These are phyloP conservation scores for Apocheima hispidaria DNA, from an alignment of 2,888 invertebrate species.

Conservation along the genomic window DNA sequence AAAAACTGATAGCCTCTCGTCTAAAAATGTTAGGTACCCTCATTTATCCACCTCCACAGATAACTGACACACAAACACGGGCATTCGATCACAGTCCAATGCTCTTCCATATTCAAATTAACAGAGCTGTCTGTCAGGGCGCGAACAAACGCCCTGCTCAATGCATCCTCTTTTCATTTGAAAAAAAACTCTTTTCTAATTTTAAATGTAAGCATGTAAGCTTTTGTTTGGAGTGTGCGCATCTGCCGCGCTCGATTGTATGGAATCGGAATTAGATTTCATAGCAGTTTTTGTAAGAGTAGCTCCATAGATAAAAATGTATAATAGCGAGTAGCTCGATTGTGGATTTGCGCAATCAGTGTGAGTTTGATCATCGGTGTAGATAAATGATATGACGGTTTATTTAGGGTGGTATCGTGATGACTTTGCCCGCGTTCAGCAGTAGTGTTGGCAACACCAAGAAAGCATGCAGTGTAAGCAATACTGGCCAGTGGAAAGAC, in stretches of 20 bases:
- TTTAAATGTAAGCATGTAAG: conserved; percentile 56
- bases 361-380: conserved; percentile 23
- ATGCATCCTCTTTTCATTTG: conserved; percentile 29
- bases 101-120: conserved; percentile 83
- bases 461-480: too few species aligned
- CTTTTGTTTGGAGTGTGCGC: conserved; percentile 73
- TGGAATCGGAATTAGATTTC: conserved; percentile 78
- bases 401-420: neutral
- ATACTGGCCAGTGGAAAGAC: too few species aligned
- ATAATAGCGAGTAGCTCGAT: too few species aligned
- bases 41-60: neutral
- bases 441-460: too few species aligned
- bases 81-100: conserved; percentile 58
- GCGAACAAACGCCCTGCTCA: conserved; percentile 65
- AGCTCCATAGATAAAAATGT: too few species aligned
- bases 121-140: conserved; percentile 80
- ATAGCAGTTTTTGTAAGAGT: conserved; percentile 56
- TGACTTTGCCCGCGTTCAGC: neutral
- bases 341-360: conserved; percentile 36
- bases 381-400: conserved; percentile 27
- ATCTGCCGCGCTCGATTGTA: conserved; percentile 75
- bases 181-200: conserved; percentile 12
- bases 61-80: neutral
- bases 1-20: neutral
- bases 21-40: neutral